Evolutionary conservation across 2,113 vertebrate genomes (phyloP).

Genomic region (Gobiocypris rarus): DNA sequence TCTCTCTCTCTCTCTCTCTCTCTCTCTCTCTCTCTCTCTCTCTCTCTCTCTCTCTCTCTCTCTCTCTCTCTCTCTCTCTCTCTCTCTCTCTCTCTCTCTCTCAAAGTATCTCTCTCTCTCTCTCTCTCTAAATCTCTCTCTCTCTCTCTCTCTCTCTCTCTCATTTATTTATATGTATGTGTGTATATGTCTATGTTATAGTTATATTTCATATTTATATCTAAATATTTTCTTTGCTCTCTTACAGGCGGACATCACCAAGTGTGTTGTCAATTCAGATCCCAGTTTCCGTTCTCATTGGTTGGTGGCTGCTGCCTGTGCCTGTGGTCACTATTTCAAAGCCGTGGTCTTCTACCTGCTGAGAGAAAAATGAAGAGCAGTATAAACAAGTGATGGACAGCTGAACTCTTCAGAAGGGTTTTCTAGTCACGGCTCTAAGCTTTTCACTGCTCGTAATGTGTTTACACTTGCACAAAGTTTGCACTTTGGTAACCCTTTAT

Average conservation of each 20-base stretch:
- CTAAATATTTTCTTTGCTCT: constrained; percentile 42
- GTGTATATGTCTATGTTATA: too few species aligned
- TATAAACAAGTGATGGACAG: constrained; percentile 1
- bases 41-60: too few species aligned
- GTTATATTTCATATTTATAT: not conserved
- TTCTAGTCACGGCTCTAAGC: constrained; percentile 43
- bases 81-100: too few species aligned
- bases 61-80: too few species aligned
- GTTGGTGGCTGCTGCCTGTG: constrained; percentile 82
- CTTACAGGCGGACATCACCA: constrained; percentile 87
- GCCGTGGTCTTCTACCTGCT: constrained; percentile 86
- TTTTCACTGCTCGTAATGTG: constrained; percentile 61
- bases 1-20: too few species aligned
- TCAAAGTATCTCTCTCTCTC: too few species aligned
- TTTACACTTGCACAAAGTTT: constrained; percentile 67
- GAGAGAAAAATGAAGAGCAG: constrained; percentile 86
- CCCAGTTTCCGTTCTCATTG: constrained; percentile 88
- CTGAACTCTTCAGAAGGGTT: constrained; percentile 14
- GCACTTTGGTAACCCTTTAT: constrained; percentile 55
- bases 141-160: too few species aligned
- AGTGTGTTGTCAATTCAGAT: constrained; percentile 91
- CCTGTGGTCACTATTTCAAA: constrained; percentile 90
- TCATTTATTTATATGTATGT: too few species aligned
- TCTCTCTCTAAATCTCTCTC: too few species aligned
- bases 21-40: too few species aligned